Conservation (phyloP, 1,140 invertebrate species). For the Eriocheir sinensis region DNA sequence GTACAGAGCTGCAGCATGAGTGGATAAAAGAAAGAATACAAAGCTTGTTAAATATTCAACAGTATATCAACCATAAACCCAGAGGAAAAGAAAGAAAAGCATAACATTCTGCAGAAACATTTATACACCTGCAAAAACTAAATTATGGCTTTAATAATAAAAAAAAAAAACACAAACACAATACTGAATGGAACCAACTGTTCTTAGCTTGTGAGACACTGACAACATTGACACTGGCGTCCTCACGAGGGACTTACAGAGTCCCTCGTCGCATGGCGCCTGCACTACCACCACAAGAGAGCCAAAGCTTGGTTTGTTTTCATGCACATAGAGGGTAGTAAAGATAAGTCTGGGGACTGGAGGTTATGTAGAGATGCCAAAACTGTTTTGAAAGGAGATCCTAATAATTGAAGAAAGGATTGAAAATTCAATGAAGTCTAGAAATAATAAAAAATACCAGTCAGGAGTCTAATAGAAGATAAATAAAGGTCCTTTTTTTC, state of each 20-base stretch:
- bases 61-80: background rate
- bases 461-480: too few species aligned
- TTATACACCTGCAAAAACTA: conserved; percentile 5
- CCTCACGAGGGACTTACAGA: conserved; percentile 53
- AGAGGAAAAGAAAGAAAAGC: background rate
- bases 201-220: conserved; percentile 1
- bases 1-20: background rate
- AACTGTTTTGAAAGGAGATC: too few species aligned
- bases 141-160: background rate
- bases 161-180: conserved; percentile 15
- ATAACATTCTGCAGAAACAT: conserved; percentile 27
- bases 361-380: too few species aligned
- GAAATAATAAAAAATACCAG: too few species aligned
- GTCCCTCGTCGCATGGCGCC: conserved; percentile 39
- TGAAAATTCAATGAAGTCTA: too few species aligned
- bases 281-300: conserved; percentile 59
- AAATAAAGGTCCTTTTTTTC: too few species aligned
- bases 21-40: background rate
- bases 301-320: conserved; percentile 38
- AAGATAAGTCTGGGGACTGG: background rate
- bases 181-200: background rate
- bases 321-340: background rate
- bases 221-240: background rate
- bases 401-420: too few species aligned
- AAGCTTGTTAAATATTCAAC: background rate